phyloP scores from a whole-genome alignment of 2,888 invertebrate genomes.

The Drosophila anomalata region DNA sequence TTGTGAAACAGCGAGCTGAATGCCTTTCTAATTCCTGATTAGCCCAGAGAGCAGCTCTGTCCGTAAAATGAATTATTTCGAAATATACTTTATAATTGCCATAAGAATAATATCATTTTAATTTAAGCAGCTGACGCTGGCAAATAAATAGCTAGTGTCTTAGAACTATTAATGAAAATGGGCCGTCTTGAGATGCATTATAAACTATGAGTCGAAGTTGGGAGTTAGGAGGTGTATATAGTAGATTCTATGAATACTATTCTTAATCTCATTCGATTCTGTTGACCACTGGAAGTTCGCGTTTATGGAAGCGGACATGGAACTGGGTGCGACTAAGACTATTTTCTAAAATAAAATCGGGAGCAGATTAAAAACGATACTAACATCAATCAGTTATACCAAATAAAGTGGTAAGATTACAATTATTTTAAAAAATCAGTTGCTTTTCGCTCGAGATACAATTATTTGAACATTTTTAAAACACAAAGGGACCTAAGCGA shows the following conservation, averaged over 20 bases:
- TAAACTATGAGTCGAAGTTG: constrained; percentile 19
- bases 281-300: constrained; percentile 27
- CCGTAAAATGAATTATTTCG: constrained; percentile 19
- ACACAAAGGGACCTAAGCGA: not conserved
- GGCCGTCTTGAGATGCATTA: constrained; percentile 27
- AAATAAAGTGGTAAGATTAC: not conserved
- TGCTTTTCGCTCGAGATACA: not conserved
- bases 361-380: too few species aligned
- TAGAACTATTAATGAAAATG: constrained; percentile 46
- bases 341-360: not conserved
- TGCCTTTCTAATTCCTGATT: constrained; percentile 24
- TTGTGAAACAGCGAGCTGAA: constrained; percentile 5
- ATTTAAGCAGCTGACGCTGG: constrained; percentile 16
- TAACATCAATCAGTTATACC: not conserved
- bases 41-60: constrained; percentile 22
- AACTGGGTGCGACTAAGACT: constrained; percentile 1
- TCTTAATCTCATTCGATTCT: constrained; percentile 38
- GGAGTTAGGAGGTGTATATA: constrained; percentile 1
- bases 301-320: constrained; percentile 3
- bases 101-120: constrained; percentile 33
- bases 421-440: not conserved
- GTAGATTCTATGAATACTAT: constrained; percentile 32
- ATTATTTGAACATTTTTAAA: not conserved
- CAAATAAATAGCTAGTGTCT: constrained; percentile 58
- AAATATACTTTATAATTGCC: constrained; percentile 11